phyloP scores from a whole-genome alignment of 2,888 invertebrate genomes.

The Phasia obesa region DNA sequence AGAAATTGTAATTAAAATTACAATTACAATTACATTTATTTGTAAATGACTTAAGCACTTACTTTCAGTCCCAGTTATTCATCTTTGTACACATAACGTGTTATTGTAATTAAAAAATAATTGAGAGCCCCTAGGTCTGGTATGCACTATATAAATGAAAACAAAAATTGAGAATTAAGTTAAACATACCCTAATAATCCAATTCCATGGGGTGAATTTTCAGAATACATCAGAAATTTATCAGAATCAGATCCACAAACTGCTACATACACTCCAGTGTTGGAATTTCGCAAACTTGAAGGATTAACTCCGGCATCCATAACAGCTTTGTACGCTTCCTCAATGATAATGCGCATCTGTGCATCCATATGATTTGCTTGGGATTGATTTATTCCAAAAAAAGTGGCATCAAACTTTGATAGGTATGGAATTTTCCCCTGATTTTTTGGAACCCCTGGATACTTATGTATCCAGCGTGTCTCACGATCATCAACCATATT shows the following conservation, averaged over 20 bases:
- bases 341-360: constrained; percentile 89
- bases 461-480: constrained; percentile 88
- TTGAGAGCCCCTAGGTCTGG: too few species aligned
- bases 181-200: constrained; percentile 83
- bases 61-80: too few species aligned
- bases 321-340: constrained; percentile 90
- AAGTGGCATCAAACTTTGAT: constrained; percentile 89
- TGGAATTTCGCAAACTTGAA: constrained; percentile 85
- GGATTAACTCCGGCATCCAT: constrained; percentile 90
- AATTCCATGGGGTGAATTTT: constrained; percentile 84
- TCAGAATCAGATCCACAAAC: constrained; percentile 88
- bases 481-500: constrained; percentile 92
- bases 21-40: too few species aligned
- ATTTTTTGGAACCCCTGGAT: constrained; percentile 88
- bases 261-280: constrained; percentile 89
- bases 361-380: constrained; percentile 91
- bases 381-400: constrained; percentile 89
- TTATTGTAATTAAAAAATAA: too few species aligned
- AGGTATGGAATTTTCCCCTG: constrained; percentile 88
- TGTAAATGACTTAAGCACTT: too few species aligned
- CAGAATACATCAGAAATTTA: constrained; percentile 87
- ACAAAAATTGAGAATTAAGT: too few species aligned
- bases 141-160: too few species aligned
- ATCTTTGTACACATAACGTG: too few species aligned
- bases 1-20: too few species aligned